Conservation (phyloP, 2,113 vertebrate genomes). For the Prolemur simus region DNA sequence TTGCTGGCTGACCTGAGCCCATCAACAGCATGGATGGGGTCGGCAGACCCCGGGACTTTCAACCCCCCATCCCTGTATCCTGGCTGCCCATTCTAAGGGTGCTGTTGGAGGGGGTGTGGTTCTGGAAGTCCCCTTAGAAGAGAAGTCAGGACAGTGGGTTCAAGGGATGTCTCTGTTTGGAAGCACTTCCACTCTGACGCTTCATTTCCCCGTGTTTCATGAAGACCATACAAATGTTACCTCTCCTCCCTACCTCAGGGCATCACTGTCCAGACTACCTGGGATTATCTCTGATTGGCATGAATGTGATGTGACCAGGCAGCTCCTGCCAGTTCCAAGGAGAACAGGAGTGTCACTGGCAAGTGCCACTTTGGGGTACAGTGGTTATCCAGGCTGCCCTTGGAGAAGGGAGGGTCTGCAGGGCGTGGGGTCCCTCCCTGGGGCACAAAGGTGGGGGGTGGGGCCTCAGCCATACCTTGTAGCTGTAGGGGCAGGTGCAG, state of each 20-base stretch:
- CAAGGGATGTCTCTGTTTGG: not conserved
- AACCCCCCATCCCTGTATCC: too few relatives aligned
- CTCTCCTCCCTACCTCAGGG: not conserved
- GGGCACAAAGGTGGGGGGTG: fast-evolving
- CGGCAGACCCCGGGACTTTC: not conserved
- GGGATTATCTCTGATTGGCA: not conserved
- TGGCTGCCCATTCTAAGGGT: not conserved
- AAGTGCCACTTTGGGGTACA: not conserved
- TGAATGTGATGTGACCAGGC: not conserved
- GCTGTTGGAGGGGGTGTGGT: not conserved
- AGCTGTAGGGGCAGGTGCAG: slow-evolving; percentile 94
- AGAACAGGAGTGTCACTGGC: not conserved
- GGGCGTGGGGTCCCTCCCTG: not conserved
- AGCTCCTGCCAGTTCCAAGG: not conserved
- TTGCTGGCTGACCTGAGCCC: not conserved
- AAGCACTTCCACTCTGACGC: not conserved
- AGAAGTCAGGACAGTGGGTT: not conserved
- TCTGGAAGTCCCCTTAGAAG: not conserved
- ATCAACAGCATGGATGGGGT: not conserved
- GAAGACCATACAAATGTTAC: not conserved
- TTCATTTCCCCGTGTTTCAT: not conserved
- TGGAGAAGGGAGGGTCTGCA: not conserved
- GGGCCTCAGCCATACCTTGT: slow-evolving; percentile 89
- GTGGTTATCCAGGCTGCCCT: not conserved
- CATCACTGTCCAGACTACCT: not conserved